Conservation (phyloP, 1,140 invertebrate species). For the Cydia strobilella region DNA sequence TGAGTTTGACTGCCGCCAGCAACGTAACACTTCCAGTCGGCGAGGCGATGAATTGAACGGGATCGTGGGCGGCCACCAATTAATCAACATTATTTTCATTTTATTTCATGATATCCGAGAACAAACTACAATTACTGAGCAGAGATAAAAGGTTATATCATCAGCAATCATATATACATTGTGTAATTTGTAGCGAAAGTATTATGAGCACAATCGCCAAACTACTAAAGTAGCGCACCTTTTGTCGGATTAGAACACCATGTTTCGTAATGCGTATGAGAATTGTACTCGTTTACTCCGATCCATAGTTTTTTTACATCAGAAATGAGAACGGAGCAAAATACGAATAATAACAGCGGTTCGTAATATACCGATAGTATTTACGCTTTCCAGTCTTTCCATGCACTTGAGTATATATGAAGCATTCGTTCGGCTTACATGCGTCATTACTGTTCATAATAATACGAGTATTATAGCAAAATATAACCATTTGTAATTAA, state of each 20-base stretch:
- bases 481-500: not conserved
- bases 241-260: constrained; percentile 56
- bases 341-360: constrained; percentile 3
- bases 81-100: constrained; percentile 47
- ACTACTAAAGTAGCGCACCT: constrained; percentile 60
- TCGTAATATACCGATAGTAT: not conserved
- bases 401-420: not conserved
- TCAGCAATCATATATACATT: constrained; percentile 53
- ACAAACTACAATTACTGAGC: constrained; percentile 53
- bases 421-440: not conserved
- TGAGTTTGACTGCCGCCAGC: not conserved
- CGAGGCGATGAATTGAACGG: constrained; percentile 12
- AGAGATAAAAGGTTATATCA: constrained; percentile 53
- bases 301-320: constrained; percentile 38
- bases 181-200: constrained; percentile 49
- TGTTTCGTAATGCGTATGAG: constrained; percentile 51
- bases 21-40: constrained; percentile 28
- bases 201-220: constrained; percentile 45
- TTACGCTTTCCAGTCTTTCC: not conserved
- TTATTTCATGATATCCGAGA: constrained; percentile 45
- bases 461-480: not conserved
- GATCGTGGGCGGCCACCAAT: constrained; percentile 43
- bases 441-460: not conserved
- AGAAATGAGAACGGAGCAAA: constrained; percentile 32
- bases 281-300: constrained; percentile 44